These are phyloP conservation scores for Lithosia quadra DNA, from an alignment of 2,888 invertebrate genomes.

Conservation along the genomic window DNA sequence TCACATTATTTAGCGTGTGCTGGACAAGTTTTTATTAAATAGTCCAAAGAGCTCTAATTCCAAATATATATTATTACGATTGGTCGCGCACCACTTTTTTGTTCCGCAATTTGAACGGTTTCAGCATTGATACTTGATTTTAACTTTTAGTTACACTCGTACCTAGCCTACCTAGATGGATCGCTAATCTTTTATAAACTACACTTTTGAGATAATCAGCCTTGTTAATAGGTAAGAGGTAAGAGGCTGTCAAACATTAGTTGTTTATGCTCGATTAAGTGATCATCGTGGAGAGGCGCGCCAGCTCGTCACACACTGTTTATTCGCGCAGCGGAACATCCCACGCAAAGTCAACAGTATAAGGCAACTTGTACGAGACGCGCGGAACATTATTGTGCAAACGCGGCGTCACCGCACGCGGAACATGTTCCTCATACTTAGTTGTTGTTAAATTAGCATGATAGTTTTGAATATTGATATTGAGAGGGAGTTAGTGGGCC, in stretches of 20 bases:
- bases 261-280: background rate
- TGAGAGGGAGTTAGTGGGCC: background rate
- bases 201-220: too few relatives aligned
- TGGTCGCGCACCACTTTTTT: too few relatives aligned
- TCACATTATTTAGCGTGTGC: too few relatives aligned
- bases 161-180: too few relatives aligned
- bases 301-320: background rate
- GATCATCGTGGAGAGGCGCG: background rate
- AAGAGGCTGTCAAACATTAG: background rate
- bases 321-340: background rate
- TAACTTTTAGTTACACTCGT: too few relatives aligned
- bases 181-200: too few relatives aligned
- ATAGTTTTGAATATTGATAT: background rate
- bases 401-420: background rate
- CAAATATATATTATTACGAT: too few relatives aligned
- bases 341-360: background rate
- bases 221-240: background rate
- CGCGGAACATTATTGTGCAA: constrained; percentile 1
- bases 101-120: too few relatives aligned
- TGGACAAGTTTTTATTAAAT: too few relatives aligned
- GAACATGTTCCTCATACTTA: background rate
- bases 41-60: too few relatives aligned
- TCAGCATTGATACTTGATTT: too few relatives aligned
- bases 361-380: background rate
- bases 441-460: constrained; percentile 1